Evolutionary conservation across 2,797 vertebrate genomes (phyloP).

Genomic region (Manis javanica): DNA sequence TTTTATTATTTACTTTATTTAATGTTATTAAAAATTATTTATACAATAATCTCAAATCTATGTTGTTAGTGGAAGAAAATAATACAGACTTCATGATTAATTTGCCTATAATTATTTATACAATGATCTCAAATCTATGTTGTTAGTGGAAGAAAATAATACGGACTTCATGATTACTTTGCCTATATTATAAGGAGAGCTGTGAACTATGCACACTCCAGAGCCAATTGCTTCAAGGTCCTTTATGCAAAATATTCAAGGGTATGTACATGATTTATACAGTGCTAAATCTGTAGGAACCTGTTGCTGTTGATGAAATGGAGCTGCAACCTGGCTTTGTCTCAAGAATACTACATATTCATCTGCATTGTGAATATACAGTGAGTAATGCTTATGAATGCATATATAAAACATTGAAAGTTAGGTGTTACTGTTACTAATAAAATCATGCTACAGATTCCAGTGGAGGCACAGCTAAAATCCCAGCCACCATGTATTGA

Average conservation of each 20-base stretch:
- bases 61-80: slow-evolving; percentile 27
- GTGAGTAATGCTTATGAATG: neutral
- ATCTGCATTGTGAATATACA: neutral
- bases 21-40: neutral
- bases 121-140: slow-evolving; percentile 15
- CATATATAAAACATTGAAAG: neutral
- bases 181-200: neutral
- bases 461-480: neutral
- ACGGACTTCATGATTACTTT: slow-evolving; percentile 5
- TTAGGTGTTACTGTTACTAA: neutral
- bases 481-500: neutral
- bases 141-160: slow-evolving; percentile 40
- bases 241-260: slow-evolving; percentile 27
- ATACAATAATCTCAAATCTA: slow-evolving; percentile 34
- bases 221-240: neutral
- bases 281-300: neutral
- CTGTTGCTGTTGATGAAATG: neutral
- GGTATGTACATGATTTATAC: neutral
- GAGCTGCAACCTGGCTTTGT: neutral
- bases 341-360: neutral
- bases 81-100: neutral
- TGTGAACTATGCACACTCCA: neutral
- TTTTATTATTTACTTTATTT: slow-evolving; percentile 23
- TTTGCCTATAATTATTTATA: neutral
- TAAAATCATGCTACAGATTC: neutral